Percentiles rank a stretch among this genome's conserved stretches.
phyloP scores from a whole-genome alignment of 2,113 vertebrate genomes.

The Cyprinodon tularosa region DNA sequence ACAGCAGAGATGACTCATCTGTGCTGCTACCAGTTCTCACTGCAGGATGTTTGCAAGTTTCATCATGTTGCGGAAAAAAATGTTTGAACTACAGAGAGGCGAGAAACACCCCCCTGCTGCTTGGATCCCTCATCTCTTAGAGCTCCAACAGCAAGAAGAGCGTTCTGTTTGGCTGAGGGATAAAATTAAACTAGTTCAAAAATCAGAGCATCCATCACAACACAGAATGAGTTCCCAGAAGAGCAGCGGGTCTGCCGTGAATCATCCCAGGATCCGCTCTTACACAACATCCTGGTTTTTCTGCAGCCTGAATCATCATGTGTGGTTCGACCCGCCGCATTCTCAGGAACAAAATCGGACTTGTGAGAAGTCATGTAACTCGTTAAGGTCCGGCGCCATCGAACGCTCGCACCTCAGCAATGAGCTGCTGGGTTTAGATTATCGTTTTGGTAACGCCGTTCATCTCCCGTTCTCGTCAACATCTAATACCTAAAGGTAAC shows the following conservation, averaged over 20 bases:
- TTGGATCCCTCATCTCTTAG: neutral
- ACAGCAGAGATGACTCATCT: constrained; percentile 41
- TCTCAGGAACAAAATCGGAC: neutral
- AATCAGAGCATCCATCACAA: no score
- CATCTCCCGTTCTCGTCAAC: no score
- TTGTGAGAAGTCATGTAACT: neutral
- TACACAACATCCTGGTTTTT: constrained; percentile 23
- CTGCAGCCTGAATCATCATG: constrained; percentile 21
- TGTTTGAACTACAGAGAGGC: neutral
- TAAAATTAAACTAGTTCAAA: neutral
- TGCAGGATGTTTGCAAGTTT: constrained; percentile 45
- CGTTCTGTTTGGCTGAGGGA: neutral
- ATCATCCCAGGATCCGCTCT: constrained; percentile 16
- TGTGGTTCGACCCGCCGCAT: neutral
- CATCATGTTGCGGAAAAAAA: constrained; percentile 23
- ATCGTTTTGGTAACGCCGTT: no score
- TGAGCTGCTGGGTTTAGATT: no score
- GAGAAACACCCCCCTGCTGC: neutral
- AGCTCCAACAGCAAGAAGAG: neutral
- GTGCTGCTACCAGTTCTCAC: constrained; percentile 17
- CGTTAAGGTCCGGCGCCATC: no score
- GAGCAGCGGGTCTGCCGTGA: neutral
- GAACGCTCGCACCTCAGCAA: no score
- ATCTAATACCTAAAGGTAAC: no score
- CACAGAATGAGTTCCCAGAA: neutral